Percentiles rank a stretch among this genome's conserved stretches.
Evolutionary conservation across 2,797 vertebrate species (phyloP).

Genomic region (Antrozous pallidus): DNA sequence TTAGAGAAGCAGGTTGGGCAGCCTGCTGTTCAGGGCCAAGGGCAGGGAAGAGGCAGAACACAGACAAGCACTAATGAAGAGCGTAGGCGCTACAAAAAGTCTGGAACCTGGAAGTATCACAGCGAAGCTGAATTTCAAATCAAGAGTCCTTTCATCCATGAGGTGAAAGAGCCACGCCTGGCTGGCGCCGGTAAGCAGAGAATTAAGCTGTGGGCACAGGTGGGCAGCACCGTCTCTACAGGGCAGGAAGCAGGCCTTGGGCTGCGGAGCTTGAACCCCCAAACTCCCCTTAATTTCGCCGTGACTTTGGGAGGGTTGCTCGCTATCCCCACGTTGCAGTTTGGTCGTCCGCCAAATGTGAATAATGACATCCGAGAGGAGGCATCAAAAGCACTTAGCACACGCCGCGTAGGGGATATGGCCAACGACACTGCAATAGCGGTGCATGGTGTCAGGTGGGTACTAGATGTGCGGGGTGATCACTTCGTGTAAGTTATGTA

Average conservation of each 20-base stretch:
- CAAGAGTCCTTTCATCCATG: not conserved
- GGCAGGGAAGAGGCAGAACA: not conserved
- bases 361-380: not conserved
- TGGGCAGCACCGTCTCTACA: not conserved
- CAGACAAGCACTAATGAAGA: not conserved
- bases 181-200: accelerated
- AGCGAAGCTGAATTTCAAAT: not conserved
- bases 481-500: not conserved
- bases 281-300: not conserved
- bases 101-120: not conserved
- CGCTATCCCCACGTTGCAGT: not conserved
- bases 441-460: not conserved
- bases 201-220: not conserved
- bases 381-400: not conserved
- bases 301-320: not conserved
- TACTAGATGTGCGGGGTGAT: not conserved
- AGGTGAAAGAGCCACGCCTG: not conserved
- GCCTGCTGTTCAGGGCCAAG: not conserved
- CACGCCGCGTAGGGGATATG: not conserved
- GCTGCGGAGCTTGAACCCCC: not conserved
- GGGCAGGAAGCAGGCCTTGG: not conserved
- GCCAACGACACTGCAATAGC: not conserved
- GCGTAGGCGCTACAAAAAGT: not conserved
- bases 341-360: not conserved
- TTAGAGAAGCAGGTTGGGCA: not conserved